Evolutionary conservation across 1,140 invertebrate genomes (phyloP).

Genomic region (Thaumatotibia leucotreta): DNA sequence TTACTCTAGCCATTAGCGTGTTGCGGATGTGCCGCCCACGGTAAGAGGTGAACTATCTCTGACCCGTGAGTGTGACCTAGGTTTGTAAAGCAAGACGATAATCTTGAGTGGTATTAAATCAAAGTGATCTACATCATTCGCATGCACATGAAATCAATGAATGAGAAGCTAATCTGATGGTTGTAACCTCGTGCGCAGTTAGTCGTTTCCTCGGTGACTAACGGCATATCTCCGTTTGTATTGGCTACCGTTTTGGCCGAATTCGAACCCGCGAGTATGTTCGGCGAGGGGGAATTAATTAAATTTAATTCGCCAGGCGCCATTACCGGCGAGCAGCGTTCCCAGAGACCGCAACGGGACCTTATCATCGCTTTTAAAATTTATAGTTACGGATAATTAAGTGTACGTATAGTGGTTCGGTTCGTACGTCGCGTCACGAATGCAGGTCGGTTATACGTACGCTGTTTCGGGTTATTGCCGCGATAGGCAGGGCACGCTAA

Average conservation of each 20-base stretch:
- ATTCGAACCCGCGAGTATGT: conserved; percentile 15
- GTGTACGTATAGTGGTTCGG: conserved; percentile 49
- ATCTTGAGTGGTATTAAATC: background rate
- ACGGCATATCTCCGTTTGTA: background rate
- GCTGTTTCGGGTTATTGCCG: conserved; percentile 46
- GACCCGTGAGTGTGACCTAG: background rate
- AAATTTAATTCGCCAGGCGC: conserved; percentile 56
- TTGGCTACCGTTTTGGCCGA: conserved; percentile 2
- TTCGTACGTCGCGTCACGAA: conserved; percentile 55
- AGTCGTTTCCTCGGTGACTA: background rate
- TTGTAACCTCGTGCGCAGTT: background rate
- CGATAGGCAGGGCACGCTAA: conserved; percentile 46
- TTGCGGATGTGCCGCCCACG: background rate
- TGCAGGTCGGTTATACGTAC: conserved; percentile 33
- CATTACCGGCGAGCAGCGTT: conserved; percentile 54
- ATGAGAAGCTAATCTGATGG: background rate
- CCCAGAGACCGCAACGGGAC: conserved; percentile 54
- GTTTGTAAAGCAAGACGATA: background rate
- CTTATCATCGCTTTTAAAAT: conserved; percentile 69
- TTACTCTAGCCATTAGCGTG: background rate
- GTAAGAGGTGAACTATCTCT: background rate
- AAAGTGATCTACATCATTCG: background rate
- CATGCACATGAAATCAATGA: background rate
- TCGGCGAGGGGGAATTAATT: conserved; percentile 60
- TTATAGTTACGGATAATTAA: conserved; percentile 73